Percentiles rank a stretch among this genome's conserved stretches.
Conservation (phyloP, 2,888 invertebrate genomes). For the Polylopha cassiicola region DNA sequence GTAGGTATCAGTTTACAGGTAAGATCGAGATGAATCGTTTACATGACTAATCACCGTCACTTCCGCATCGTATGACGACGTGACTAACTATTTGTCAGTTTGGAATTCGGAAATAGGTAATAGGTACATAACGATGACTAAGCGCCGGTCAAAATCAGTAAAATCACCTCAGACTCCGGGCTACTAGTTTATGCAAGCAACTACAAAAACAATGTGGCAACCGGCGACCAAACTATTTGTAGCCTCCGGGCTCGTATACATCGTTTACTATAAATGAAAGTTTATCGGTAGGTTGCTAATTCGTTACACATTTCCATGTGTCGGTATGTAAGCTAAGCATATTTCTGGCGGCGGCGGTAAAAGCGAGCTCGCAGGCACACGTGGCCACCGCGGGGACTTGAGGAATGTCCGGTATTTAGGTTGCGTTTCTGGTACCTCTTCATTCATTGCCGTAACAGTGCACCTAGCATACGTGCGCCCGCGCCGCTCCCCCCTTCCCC, state of each 20-base stretch:
- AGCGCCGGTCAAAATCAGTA: slow-evolving; percentile 6
- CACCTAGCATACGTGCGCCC: slow-evolving; percentile 47
- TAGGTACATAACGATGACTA: slow-evolving; percentile 22
- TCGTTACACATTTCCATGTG: slow-evolving; percentile 54
- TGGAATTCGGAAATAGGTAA: slow-evolving; percentile 18
- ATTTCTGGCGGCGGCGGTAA: slow-evolving; percentile 63
- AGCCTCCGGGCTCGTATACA: slow-evolving; percentile 10
- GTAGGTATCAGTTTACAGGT: slow-evolving; percentile 17
- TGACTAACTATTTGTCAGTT: slow-evolving; percentile 20
- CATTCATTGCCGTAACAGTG: slow-evolving; percentile 73
- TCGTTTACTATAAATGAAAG: slow-evolving; percentile 18
- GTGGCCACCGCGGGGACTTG: slow-evolving; percentile 59
- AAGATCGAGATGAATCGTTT: slow-evolving; percentile 17
- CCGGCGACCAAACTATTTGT: slow-evolving; percentile 12
- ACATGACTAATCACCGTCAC: slow-evolving; percentile 26
- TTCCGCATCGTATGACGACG: slow-evolving; percentile 24
- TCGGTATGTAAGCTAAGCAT: slow-evolving; percentile 59
- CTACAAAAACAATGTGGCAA: slow-evolving; percentile 19
- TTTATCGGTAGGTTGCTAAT: slow-evolving; percentile 46
- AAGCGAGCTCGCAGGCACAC: slow-evolving; percentile 62
- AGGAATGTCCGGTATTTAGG: slow-evolving; percentile 75
- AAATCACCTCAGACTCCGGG: not conserved
- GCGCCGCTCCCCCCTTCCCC: too few species aligned
- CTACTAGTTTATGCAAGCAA: not conserved
- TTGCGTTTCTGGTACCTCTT: slow-evolving; percentile 73